Evolutionary conservation across 2,113 vertebrate species (phyloP).

Genomic region (Lonchura striata): DNA sequence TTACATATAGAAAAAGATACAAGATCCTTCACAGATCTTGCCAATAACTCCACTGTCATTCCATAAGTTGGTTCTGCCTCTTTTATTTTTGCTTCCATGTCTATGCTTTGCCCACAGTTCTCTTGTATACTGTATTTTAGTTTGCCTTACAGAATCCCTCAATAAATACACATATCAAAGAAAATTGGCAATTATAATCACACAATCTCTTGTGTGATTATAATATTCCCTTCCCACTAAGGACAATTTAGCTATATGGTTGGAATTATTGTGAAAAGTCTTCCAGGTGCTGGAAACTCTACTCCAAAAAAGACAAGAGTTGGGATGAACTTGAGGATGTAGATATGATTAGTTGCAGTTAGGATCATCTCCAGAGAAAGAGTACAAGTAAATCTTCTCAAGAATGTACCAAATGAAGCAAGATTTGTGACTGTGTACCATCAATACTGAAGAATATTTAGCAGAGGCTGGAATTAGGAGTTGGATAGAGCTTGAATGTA

Average conservation of each 20-base stretch:
- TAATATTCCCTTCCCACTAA: background rate
- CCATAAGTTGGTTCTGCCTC: background rate
- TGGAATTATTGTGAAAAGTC: background rate
- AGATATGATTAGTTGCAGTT: background rate
- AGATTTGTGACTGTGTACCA: accelerated
- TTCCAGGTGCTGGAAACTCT: background rate
- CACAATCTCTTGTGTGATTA: background rate
- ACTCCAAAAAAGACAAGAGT: background rate
- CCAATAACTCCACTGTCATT: background rate
- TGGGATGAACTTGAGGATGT: background rate
- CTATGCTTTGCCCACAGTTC: background rate
- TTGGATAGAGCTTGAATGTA: background rate
- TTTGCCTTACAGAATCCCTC: background rate
- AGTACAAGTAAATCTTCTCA: background rate
- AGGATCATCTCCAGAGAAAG: background rate
- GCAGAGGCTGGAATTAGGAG: background rate
- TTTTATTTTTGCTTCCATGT: background rate
- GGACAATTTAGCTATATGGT: background rate
- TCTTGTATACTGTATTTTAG: background rate
- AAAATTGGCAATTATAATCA: background rate
- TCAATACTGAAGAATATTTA: background rate
- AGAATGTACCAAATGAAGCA: background rate
- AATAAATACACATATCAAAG: background rate
- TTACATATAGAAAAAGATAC: accelerated
- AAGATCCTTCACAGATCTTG: background rate